Percentiles rank a stretch among this genome's conserved stretches.
These are phyloP conservation scores for Aulostomus chinensis DNA, from an alignment of 2,797 vertebrate species.

Conservation along the genomic window DNA sequence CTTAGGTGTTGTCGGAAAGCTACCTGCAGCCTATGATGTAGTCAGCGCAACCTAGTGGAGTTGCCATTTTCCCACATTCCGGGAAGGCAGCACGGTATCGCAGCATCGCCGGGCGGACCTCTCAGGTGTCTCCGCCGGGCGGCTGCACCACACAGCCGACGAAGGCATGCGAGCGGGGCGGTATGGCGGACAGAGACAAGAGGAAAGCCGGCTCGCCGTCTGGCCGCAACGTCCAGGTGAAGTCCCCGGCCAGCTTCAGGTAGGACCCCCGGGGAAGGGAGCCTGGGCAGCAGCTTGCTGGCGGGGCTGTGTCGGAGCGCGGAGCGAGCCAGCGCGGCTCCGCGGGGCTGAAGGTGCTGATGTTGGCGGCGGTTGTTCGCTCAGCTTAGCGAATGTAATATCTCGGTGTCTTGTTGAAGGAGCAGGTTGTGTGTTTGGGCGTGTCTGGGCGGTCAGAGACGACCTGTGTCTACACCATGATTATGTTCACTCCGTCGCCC, in stretches of 20 bases:
- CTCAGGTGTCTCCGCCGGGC: slow-evolving; percentile 53
- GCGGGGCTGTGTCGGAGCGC: not conserved
- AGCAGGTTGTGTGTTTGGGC: slow-evolving; percentile 52
- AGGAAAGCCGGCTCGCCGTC: slow-evolving; percentile 75
- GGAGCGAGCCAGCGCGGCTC: slow-evolving; percentile 7
- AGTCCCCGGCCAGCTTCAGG: slow-evolving; percentile 64
- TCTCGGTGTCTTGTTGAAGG: slow-evolving; percentile 18
- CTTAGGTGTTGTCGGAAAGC: too few relatives aligned
- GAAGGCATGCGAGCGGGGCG: slow-evolving; percentile 55
- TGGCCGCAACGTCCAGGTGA: slow-evolving; percentile 52
- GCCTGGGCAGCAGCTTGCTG: not conserved
- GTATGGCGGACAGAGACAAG: slow-evolving; percentile 90
- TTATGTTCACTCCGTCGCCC: slow-evolving; percentile 1
- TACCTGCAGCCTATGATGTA: too few relatives aligned
- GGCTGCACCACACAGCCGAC: slow-evolving; percentile 41
- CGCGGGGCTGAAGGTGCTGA: slow-evolving; percentile 17
- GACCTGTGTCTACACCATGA: too few relatives aligned
- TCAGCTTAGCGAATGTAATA: slow-evolving; percentile 7
- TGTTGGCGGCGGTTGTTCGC: slow-evolving; percentile 3
- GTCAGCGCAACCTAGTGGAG: too few relatives aligned
- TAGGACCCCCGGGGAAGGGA: slow-evolving; percentile 20
- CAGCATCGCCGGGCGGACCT: slow-evolving; percentile 37
- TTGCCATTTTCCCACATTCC: slow-evolving; percentile 26
- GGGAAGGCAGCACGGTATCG: slow-evolving; percentile 39
- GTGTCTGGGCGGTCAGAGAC: slow-evolving; percentile 58